Percentiles rank a stretch among this genome's conserved stretches.
phyloP scores from a whole-genome alignment of 1,140 invertebrate genomes.

The Camponotus floridanus region DNA sequence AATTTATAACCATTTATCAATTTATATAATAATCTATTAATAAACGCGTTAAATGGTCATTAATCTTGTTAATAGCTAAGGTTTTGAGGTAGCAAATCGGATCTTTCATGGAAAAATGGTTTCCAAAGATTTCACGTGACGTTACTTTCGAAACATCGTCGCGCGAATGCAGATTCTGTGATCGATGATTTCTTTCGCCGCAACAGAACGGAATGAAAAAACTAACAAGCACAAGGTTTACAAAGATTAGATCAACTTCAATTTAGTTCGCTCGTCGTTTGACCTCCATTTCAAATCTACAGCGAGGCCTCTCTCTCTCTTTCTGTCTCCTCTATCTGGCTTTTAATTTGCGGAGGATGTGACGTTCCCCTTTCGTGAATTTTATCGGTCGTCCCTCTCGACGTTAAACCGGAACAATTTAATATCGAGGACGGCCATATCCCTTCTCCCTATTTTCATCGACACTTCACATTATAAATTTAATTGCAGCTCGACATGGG shows the following conservation, averaged over 20 bases:
- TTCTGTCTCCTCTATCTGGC: conserved; percentile 26
- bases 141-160: conserved; percentile 26
- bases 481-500: conserved; percentile 34
- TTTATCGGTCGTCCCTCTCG: conserved; percentile 32
- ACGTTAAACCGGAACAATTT: conserved; percentile 78
- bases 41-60: neutral
- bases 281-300: conserved; percentile 71
- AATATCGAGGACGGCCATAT: conserved; percentile 60
- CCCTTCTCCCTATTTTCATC: conserved; percentile 23
- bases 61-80: conserved; percentile 8
- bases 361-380: conserved; percentile 66
- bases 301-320: conserved; percentile 16
- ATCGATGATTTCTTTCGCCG: neutral
- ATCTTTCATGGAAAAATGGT: conserved; percentile 15
- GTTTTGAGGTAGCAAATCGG: neutral
- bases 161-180: conserved; percentile 2
- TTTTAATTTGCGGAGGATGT: conserved; percentile 78
- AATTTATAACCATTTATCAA: neutral
- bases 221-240: conserved; percentile 68
- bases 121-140: conserved; percentile 5
- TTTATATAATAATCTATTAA: neutral
- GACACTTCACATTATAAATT: conserved; percentile 46
- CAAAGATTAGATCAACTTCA: conserved; percentile 74
- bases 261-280: conserved; percentile 72
- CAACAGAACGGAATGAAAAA: conserved; percentile 14